phyloP scores from a whole-genome alignment of 2,888 invertebrate genomes.

The Neoscelio sp. region DNA sequence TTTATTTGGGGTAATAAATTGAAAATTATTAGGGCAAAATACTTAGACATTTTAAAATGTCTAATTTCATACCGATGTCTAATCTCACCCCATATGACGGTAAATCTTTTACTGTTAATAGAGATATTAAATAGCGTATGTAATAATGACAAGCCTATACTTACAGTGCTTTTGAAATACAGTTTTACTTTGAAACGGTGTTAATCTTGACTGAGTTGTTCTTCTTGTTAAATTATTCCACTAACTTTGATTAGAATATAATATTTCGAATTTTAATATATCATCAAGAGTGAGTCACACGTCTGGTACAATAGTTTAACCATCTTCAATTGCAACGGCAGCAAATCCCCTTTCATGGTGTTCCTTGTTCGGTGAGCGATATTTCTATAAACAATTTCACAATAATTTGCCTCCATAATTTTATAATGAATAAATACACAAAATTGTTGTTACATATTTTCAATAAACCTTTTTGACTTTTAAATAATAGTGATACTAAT shows the following conservation, averaged over 20 bases:
- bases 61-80: slow-evolving; percentile 48
- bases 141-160: slow-evolving; percentile 51
- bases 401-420: slow-evolving; percentile 22
- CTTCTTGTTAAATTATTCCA: slow-evolving; percentile 55
- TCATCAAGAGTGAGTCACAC: slow-evolving; percentile 15
- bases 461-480: too few relatives aligned
- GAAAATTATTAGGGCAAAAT: slow-evolving; percentile 56
- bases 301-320: slow-evolving; percentile 43
- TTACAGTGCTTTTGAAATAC: slow-evolving; percentile 57
- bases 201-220: slow-evolving; percentile 34
- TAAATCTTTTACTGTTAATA: slow-evolving; percentile 6
- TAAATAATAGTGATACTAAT: too few relatives aligned
- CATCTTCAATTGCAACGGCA: slow-evolving; percentile 50
- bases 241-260: slow-evolving; percentile 46
- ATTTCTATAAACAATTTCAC: slow-evolving; percentile 44
- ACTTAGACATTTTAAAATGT: slow-evolving; percentile 45
- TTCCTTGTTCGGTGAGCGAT: slow-evolving; percentile 49
- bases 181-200: slow-evolving; percentile 16
- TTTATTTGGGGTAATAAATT: slow-evolving; percentile 32
- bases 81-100: slow-evolving; percentile 50
- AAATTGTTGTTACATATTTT: too few relatives aligned
- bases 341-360: slow-evolving; percentile 51
- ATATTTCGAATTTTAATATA: slow-evolving; percentile 32
- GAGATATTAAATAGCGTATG: slow-evolving; percentile 3
- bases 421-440: slow-evolving; percentile 33